Evolutionary conservation across 1,140 invertebrate species (phyloP), one percentile per base, ranked within the genome.

Genomic region (Drosophila baimaii): DNA sequence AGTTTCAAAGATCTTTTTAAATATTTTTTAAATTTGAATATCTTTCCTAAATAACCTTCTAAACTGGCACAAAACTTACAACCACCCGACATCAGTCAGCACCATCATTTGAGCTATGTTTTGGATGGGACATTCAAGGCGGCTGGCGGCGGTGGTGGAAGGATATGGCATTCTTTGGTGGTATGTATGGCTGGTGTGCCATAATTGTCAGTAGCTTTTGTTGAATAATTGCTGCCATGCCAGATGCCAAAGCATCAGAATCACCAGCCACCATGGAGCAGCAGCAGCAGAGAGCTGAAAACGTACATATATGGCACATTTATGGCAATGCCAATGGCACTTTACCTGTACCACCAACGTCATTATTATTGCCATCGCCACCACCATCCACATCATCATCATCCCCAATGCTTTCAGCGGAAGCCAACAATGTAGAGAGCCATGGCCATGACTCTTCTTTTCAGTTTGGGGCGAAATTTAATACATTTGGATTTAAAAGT

Each of bases 401-500:
- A 65, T 64, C 41, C 39, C 39, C 61, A 68, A 29, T 43, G 29
- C 37, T 58, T 51, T 44, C 68, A 9, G 31, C 33, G 65, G 65
- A 77, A 77, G 54, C 62, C 55, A 76, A 59, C 73, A 76, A 76
- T 76, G 61, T 75, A 47, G 25, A 17, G 31, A 33, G 29, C 54
- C 72, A 52, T 66, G 72, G 72, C 70, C 70, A 74, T 64, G 72
- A 66, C 49, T 74, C 59, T 55, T 63, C 43, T 68, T 51, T 76
- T 54, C 61, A 49, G 70, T 65, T 59, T 1, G 51, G 66, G 54
- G 72, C 63, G 83, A 79, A 88, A 89, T 88, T 88, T 88, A 88
- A 88, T 88, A 88, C 83, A 84, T 84, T 90, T 85, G 80, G 80
- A 89, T 89, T 89, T 89, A 89, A 89, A 89, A 89, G 84, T 89